Evolutionary conservation across 2,888 invertebrate species (phyloP), one percentile per base, ranked within the genome.

Genomic region (Sepiola atlantica): DNA sequence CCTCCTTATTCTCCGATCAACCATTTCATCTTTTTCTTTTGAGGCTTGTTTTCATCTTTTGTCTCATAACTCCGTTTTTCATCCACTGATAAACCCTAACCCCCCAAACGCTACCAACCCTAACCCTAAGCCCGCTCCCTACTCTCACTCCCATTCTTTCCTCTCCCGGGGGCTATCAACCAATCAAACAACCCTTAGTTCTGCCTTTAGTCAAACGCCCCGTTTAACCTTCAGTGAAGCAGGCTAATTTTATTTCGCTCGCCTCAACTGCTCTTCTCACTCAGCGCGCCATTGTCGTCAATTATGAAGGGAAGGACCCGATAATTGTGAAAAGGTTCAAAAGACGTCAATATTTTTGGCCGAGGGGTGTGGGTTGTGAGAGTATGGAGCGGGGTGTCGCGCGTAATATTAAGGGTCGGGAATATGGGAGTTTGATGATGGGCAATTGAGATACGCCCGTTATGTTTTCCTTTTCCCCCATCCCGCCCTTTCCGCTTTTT

Each of bases 121-220:
- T n/a, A n/a, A n/a, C n/a, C n/a, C n/a, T n/a, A n/a, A n/a, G n/a
- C n/a, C 77, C 77, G 77, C n/a, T 77, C n/a, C 28, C 77, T n/a
- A 14, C 77, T n/a, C 12, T 4, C n/a, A 18, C 32, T n/a, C 12
- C 77, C 32, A 14, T 12, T 6, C 77, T 4, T 24, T 24, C 61
- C 77, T 10, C 77, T n/a, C n/a, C 77, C 2, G 10, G 16, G 77
- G 77, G 16, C 77, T 16, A n/a, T 77, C 77, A 77, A 14, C 77
- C 77, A 77, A 77, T n/a, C 77, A 77, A 77, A 77, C 77, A 77
- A 32, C 77, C 77, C n/a, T 77, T 77, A 77, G 77, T 77, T 77
- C 77, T 77, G 77, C 77, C 77, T n/a, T 77, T n/a, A 77, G 77
- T 77, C 77, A 77, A 77, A n/a, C 77, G n/a, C 77, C n/a, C 77